These are phyloP conservation scores for Ruditapes philippinarum DNA, from an alignment of 1,140 invertebrate species.

Conservation along the genomic window DNA sequence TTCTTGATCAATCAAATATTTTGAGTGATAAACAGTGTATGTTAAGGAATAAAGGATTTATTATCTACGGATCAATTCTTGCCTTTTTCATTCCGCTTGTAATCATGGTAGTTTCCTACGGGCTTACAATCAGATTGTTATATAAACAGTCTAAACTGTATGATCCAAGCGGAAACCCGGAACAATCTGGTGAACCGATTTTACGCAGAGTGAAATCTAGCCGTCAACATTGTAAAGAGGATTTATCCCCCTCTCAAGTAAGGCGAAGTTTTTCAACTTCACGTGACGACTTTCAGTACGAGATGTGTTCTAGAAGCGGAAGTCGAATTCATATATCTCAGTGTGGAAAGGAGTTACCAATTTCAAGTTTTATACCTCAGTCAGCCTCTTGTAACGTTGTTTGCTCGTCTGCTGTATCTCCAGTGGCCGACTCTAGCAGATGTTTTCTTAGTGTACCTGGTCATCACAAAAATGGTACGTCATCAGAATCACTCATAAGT, in stretches of 20 bases:
- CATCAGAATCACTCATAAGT: conserved; percentile 45
- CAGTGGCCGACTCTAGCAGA: neutral
- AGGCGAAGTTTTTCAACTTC: neutral
- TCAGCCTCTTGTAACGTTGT: conserved; percentile 18
- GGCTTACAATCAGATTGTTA: conserved; percentile 91
- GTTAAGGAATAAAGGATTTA: conserved; percentile 88
- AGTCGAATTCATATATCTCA: conserved; percentile 13
- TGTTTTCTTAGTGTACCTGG: conserved; percentile 25
- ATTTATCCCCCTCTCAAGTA: neutral
- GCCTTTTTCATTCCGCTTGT: conserved; percentile 97
- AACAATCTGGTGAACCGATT: conserved; percentile 60
- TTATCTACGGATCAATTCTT: conserved; percentile 95
- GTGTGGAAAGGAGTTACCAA: neutral
- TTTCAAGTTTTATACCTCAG: conserved; percentile 49
- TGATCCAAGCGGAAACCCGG: conserved; percentile 31
- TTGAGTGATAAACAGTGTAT: conserved; percentile 90
- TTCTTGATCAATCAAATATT: conserved; percentile 87
- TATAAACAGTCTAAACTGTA: conserved; percentile 67
- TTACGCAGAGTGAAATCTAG: conserved; percentile 60
- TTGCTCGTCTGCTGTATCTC: neutral
- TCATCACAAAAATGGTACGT: neutral
- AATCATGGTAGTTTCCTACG: conserved; percentile 97
- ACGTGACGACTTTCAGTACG: conserved; percentile 1
- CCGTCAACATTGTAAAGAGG: neutral
- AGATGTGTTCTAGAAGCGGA: conserved; percentile 27